A percentile compares a stretch with the other conserved stretches of the same genome.
phyloP scores from a whole-genome alignment of 2,797 vertebrate genomes.

The Onychomys leucogaster region DNA sequence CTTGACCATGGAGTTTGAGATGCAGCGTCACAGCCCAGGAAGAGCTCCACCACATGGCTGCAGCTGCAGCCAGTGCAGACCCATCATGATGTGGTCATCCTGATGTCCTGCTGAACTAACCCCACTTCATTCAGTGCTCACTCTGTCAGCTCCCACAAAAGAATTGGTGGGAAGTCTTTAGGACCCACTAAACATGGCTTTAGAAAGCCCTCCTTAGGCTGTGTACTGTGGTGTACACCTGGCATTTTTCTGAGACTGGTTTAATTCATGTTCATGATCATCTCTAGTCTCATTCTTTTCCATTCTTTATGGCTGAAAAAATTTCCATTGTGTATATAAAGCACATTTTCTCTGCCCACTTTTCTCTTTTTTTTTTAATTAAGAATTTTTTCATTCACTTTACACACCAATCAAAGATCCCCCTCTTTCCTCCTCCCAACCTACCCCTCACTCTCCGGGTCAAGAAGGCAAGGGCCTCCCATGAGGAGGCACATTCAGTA shows the following conservation, averaged over 20 bases:
- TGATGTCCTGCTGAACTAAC: background rate
- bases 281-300: background rate
- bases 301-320: background rate
- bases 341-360: background rate
- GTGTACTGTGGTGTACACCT: background rate
- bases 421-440: too few species aligned
- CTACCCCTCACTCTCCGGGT: too few species aligned
- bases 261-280: background rate
- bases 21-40: background rate
- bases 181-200: background rate
- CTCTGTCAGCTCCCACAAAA: background rate
- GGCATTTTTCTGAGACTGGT: background rate
- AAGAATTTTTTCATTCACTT: too few species aligned
- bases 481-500: too few species aligned
- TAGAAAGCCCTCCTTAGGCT: background rate
- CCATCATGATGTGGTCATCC: background rate
- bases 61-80: background rate
- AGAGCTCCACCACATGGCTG: too few species aligned
- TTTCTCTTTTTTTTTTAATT: too few species aligned
- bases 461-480: too few species aligned
- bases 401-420: too few species aligned
- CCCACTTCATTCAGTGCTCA: background rate
- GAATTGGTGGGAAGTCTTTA: background rate
- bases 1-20: background rate
- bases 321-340: background rate